Evolutionary conservation across 2,113 vertebrate species (phyloP).

Genomic region (Propithecus coquereli): DNA sequence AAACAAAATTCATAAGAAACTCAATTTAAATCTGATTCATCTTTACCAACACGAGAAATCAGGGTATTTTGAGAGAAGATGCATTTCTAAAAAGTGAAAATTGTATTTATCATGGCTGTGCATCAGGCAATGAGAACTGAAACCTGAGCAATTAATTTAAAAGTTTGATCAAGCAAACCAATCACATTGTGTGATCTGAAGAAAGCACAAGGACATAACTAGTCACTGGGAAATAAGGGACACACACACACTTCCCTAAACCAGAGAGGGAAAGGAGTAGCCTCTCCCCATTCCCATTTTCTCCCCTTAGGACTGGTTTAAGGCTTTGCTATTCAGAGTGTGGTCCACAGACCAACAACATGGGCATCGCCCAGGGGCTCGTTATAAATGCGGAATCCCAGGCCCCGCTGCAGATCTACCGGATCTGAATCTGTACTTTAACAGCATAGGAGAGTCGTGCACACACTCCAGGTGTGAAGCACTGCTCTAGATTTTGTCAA

Average conservation of each 20-base stretch:
- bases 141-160: background rate
- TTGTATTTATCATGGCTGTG: background rate
- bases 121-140: background rate
- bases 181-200: background rate
- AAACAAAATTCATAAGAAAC: background rate
- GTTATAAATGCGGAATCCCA: background rate
- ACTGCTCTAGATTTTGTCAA: background rate
- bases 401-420: background rate
- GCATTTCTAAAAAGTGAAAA: slow-evolving; percentile 9
- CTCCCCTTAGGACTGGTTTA: background rate
- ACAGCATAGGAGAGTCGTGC: accelerated
- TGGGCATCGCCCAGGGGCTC: background rate
- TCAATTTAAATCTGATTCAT: slow-evolving; percentile 5
- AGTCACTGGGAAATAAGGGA: background rate
- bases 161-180: slow-evolving; percentile 15
- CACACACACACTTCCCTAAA: background rate
- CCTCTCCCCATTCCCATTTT: background rate
- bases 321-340: background rate
- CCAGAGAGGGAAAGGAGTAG: background rate
- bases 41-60: background rate
- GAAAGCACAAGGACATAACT: background rate
- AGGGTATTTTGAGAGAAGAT: background rate
- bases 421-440: background rate
- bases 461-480: background rate
- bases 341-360: background rate